Conservation (phyloP, 2,797 vertebrate genomes). For the Falco cherrug region DNA sequence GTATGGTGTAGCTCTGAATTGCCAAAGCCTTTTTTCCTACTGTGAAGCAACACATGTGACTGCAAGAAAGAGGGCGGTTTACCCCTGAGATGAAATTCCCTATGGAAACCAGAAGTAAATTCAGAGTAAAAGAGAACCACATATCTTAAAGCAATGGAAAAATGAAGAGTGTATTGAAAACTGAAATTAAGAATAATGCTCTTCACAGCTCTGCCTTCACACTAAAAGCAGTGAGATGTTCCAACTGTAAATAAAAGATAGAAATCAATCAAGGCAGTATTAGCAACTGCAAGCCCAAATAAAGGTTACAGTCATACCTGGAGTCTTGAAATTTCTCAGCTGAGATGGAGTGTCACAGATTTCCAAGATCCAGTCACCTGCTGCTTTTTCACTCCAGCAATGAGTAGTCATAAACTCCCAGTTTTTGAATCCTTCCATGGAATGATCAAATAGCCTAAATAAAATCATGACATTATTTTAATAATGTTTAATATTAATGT, state of each 20-base stretch:
- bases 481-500: neutral
- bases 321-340: conserved; percentile 96
- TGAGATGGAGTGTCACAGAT: conserved; percentile 98
- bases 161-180: neutral
- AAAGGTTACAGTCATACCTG: conserved; percentile 79
- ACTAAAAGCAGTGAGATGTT: neutral
- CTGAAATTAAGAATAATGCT: neutral
- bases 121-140: neutral
- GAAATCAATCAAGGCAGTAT: neutral
- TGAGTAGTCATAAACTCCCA: conserved; percentile 99
- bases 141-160: neutral
- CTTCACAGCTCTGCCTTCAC: neutral
- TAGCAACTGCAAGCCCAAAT: neutral
- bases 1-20: neutral
- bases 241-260: neutral
- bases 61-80: neutral
- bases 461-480: neutral
- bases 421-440: conserved; percentile 99
- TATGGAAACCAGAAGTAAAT: neutral
- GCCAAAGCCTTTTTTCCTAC: neutral
- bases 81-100: neutral
- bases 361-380: conserved; percentile 97
- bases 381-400: conserved; percentile 97
- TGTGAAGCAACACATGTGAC: neutral
- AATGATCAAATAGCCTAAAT: conserved; percentile 94